Evolutionary conservation across 2,113 vertebrate species (phyloP).

Genomic region (Orthonyx spaldingii): DNA sequence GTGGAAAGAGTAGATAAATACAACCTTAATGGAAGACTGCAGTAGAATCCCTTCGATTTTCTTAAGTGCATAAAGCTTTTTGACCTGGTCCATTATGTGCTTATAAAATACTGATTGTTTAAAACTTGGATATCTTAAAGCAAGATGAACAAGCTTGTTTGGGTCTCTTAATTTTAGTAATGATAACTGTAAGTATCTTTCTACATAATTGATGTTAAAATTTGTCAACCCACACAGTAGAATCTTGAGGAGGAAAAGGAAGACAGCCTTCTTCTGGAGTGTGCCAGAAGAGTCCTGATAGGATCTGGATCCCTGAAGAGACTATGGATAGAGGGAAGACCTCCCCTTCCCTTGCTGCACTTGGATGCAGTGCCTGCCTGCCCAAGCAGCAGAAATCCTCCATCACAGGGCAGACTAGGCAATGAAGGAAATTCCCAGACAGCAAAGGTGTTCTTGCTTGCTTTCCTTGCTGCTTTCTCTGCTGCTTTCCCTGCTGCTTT

Average conservation of each 20-base stretch:
- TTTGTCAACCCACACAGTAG: not conserved
- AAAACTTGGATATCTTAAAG: not conserved
- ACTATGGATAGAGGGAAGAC: not conserved
- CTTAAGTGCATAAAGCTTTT: not conserved
- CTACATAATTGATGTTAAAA: not conserved
- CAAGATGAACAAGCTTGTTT: not conserved
- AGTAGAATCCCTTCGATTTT: not conserved
- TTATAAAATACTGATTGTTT: not conserved
- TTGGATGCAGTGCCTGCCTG: not conserved
- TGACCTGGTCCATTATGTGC: not conserved
- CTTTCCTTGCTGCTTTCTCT: not conserved
- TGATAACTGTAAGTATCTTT: not conserved
- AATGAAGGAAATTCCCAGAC: not conserved
- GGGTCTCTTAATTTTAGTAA: not conserved
- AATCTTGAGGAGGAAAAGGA: not conserved
- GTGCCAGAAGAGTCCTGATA: not conserved
- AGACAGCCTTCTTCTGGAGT: not conserved
- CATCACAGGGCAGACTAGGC: not conserved
- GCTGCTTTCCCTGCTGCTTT: not conserved
- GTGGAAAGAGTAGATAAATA: not conserved
- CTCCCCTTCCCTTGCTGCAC: not conserved
- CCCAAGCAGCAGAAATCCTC: not conserved
- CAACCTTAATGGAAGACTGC: not conserved
- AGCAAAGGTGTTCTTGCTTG: not conserved
- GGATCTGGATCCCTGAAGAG: not conserved